Percentiles rank a stretch among this genome's conserved stretches.
Conservation (phyloP, 1,140 invertebrate species). For the Drosophila gunungcola region DNA sequence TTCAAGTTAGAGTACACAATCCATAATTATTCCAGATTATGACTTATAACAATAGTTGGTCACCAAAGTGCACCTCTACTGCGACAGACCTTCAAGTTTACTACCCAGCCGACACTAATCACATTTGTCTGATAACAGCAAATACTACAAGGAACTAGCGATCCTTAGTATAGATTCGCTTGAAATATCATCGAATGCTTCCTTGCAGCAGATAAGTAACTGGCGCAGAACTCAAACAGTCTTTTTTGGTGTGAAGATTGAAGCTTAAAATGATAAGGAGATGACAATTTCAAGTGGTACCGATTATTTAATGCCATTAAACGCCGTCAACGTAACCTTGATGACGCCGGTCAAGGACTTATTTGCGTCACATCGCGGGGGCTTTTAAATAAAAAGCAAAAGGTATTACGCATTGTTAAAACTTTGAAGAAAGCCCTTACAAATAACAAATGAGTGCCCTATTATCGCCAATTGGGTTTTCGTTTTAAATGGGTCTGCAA, state of each 20-base stretch:
- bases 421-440: neutral
- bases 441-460: neutral
- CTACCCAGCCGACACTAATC: conserved; percentile 19
- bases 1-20: neutral
- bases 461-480: neutral
- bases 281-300: conserved; percentile 13
- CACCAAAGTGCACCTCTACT: conserved; percentile 30
- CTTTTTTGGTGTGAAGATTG: neutral
- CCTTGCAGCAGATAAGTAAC: conserved; percentile 9
- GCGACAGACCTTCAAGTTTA: conserved; percentile 41
- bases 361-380: neutral
- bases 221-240: conserved; percentile 12
- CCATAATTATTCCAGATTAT: conserved; percentile 4
- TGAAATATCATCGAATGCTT: conserved; percentile 11
- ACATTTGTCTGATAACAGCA: conserved; percentile 29
- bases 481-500: neutral
- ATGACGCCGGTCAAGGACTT: conserved; percentile 15
- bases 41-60: conserved; percentile 5
- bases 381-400: neutral
- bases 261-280: neutral
- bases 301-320: conserved; percentile 12
- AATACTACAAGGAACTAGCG: conserved; percentile 3
- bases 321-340: neutral
- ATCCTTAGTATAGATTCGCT: conserved; percentile 41
- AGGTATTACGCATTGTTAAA: neutral